Evolutionary conservation across 2,888 invertebrate species (phyloP).

Genomic region (Eutolmus rufibarbis): DNA sequence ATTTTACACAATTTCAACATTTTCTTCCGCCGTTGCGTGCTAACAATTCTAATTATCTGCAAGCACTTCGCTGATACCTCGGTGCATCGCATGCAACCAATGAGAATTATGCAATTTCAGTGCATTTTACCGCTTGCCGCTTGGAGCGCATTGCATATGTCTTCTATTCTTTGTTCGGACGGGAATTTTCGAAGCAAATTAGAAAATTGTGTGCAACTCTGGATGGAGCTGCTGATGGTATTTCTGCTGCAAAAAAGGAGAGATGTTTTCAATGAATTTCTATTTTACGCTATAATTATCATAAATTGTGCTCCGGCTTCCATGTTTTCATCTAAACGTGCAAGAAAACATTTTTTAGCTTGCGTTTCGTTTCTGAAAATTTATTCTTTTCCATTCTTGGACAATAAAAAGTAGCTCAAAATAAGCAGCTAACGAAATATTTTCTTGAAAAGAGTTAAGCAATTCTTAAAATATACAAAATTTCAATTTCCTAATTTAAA

Average conservation of each 20-base stretch:
- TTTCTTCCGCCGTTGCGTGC: constrained; percentile 11
- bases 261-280: not conserved
- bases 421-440: not conserved
- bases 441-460: not conserved
- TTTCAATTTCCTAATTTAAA: too few relatives aligned
- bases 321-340: not conserved
- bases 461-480: too few relatives aligned
- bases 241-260: not conserved
- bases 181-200: not conserved
- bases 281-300: not conserved
- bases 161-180: not conserved
- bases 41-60: not conserved
- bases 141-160: not conserved
- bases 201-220: not conserved
- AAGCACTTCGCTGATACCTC: not conserved
- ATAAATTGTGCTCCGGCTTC: not conserved
- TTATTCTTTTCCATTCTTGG: not conserved
- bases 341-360: not conserved
- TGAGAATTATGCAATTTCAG: constrained; percentile 14
- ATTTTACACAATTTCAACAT: constrained; percentile 60
- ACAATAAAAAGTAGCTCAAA: not conserved
- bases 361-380: not conserved
- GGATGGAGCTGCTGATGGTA: not conserved
- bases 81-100: constrained; percentile 6
- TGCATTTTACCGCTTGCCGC: constrained; percentile 8